Base-by-base conservation (phyloP, 2,113 vertebrate genomes). In the Hucho hucho region DNA sequence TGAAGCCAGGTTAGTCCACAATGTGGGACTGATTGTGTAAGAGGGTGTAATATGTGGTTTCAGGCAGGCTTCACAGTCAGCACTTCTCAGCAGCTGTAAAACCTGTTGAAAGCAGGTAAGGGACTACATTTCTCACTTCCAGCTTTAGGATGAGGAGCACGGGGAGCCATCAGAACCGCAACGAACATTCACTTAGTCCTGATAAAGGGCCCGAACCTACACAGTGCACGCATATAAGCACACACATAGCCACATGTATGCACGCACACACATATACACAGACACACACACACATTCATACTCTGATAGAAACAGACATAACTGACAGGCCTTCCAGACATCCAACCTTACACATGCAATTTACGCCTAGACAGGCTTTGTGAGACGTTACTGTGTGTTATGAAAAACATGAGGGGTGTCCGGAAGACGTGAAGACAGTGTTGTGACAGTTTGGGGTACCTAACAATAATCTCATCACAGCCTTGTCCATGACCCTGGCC, bases 381-480 rank as follows among this genome's bases (percentile, higher is more conserved):
- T 89, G 85, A 77, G 83, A 59, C 5, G 64, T 81, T 85, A 87
- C 84, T 87, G 81, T 81, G 80, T 81, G 83, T 86, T 88, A 86
- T 88, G 75, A 84, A 86, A 71, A 89, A 89, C 72, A 89, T 84
- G 70, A 76, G 80, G 79, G 87, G 87, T 68, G 83, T 82, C 89
- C 87, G 91, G 89, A 91, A 92, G 87, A 88, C 89, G 87, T 86
- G 88, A 89, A 90, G 87, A 88, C 86, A 61, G 76, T 87, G 89
- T 82, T 91, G 89, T 90, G 89, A 92, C 91, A 90, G 83, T 84
- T 88, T 84, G 87, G 86, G 80, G 85, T 86, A 89, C 83, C 86
- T 86, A 91, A 92, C 89, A 92, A 91, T 92, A 85, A 73, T 84
- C 91, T 90, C 91, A 90, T 92, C 89, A 92, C 73, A 84, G 87